Conservation (phyloP, 2,113 vertebrate species). For the Pontoporia blainvillei region DNA sequence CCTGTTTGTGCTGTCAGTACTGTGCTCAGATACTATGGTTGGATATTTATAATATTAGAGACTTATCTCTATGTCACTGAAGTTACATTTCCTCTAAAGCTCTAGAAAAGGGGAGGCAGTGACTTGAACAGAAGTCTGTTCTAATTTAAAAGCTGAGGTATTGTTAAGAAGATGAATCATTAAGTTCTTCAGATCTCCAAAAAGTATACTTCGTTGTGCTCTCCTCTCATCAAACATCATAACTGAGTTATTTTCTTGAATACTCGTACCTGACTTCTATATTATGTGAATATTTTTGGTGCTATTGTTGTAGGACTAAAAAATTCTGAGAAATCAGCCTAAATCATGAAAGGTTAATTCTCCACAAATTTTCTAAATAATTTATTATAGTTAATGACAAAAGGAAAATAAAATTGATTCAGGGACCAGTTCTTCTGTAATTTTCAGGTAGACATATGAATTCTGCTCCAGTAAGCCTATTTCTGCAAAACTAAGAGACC, state of each 20-base stretch:
- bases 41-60: neutral
- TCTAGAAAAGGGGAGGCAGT: neutral
- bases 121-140: neutral
- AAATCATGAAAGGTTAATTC: neutral
- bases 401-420: slow-evolving; percentile 5
- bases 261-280: neutral
- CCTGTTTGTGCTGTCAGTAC: neutral
- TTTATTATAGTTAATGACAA: neutral
- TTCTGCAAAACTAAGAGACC: slow-evolving; percentile 47
- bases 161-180: neutral
- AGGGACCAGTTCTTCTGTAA: neutral
- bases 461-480: slow-evolving; percentile 26
- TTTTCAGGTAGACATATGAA: slow-evolving; percentile 45
- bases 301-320: neutral
- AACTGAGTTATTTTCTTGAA: neutral
- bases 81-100: neutral
- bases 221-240: neutral
- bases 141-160: neutral
- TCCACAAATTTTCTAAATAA: neutral
- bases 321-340: neutral
- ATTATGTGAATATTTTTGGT: neutral
- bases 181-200: neutral
- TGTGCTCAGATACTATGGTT: neutral
- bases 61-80: neutral
- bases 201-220: neutral